Conservation (phyloP, 2,797 vertebrate species). For the Molossus alvarezi region DNA sequence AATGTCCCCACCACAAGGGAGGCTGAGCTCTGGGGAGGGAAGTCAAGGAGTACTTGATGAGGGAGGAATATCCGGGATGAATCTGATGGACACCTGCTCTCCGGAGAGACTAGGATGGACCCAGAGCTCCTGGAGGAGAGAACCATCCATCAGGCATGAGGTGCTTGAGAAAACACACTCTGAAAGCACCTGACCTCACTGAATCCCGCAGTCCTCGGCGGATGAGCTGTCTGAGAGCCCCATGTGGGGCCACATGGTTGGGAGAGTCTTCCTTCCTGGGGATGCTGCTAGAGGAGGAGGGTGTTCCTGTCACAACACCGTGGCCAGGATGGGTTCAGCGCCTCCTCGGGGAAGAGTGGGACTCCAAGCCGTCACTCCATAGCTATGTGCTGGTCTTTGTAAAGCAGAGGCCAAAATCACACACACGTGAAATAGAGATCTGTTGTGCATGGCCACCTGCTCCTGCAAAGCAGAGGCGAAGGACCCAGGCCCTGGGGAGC, state of each 20-base stretch:
- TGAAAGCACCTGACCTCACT: neutral
- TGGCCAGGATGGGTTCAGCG: neutral
- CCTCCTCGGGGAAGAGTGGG: neutral
- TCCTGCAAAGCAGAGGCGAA: neutral
- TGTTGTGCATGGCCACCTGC: neutral
- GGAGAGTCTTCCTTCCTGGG: neutral
- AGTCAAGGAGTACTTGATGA: neutral
- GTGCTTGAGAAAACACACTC: neutral
- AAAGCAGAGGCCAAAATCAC: neutral
- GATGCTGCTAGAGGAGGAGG: neutral
- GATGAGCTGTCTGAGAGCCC: neutral
- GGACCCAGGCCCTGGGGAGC: neutral
- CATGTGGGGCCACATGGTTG: too few species aligned
- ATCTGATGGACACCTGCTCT: neutral
- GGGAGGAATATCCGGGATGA: neutral
- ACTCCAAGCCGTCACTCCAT: neutral
- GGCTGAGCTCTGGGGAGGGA: neutral
- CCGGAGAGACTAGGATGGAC: neutral
- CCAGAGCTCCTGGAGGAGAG: neutral
- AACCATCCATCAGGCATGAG: neutral
- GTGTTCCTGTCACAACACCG: rapidly evolving
- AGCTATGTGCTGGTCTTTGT: neutral
- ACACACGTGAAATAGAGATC: neutral
- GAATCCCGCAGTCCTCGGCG: neutral
- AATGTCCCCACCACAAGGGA: neutral